Base-by-base conservation (phyloP, 2,113 vertebrate species). In the Acanthochromis polyacanthus region DNA sequence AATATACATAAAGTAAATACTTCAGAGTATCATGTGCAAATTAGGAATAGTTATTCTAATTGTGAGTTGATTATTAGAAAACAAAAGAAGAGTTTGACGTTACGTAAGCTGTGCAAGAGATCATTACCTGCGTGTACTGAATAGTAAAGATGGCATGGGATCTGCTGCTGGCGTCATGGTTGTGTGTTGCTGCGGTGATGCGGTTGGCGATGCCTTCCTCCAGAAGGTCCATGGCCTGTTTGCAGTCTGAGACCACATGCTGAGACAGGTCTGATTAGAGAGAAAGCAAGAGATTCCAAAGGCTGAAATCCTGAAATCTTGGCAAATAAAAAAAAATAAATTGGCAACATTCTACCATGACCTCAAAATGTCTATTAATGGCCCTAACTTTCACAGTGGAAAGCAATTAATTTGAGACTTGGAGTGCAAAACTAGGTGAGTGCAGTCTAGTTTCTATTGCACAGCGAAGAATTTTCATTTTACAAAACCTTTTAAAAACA, bases 101-200 rank as follows among this genome's bases (percentile, higher is more conserved):
- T n/a, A n/a, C 32, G 62, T n/a, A 20, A 22, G 69, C 15, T 20
- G 22, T 60, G 15, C 40, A 30, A n/a, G 17, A 52, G 43, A 32
- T 46, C 28, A 89, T 63, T 86, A 99, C 98, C 96, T 99, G 97
- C 19, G 97, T 96, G 88, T 97, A 99, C 86, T 98, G 95, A 90
- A 99, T 96, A 56, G 96, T 97, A 92, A 99, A 99, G 93, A 99
- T 98, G 89, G 97, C 98, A 61, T 99, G 98, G 46, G 98, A 99
- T 84, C 98, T 94, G 92, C 98, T 99, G 94, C 98, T 99, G 87
- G 97, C 95, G 25, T 97, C 97, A 3, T 99, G 98, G 90, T 97
- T 92, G 69, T 99, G 97, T 1, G 98, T 99, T 60, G 97, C 96
- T 69, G 98, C 98, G 1, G 98, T 99, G 87, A 99, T 98, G 89